These are phyloP conservation scores for Sesia bembeciformis DNA, from an alignment of 2,888 invertebrate genomes.

Conservation along the genomic window DNA sequence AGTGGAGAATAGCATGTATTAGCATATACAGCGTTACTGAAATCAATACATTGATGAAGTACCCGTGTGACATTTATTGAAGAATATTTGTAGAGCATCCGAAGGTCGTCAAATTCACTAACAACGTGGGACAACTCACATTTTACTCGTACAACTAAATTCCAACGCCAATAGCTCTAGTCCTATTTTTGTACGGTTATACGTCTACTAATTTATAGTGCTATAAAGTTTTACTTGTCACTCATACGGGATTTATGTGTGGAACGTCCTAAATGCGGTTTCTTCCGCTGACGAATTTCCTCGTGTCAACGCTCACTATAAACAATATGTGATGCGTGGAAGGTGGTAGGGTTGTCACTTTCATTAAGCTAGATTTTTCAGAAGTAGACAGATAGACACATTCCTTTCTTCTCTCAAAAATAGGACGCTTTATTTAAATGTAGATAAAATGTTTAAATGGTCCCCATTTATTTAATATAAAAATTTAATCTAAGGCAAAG, in stretches of 20 bases:
- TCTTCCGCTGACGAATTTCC: constrained; percentile 68
- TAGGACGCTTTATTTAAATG: no score
- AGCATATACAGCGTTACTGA: no score
- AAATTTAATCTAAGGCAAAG: no score
- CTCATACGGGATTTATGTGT: constrained; percentile 61
- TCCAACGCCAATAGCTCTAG: constrained; percentile 47
- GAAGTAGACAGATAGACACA: no score
- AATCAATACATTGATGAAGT: no score
- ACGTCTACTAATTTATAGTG: constrained; percentile 64
- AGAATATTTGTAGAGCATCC: no score
- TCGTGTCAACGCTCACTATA: constrained; percentile 60
- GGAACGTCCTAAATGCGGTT: constrained; percentile 65
- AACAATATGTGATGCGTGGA: constrained; percentile 34
- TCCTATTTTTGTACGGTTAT: constrained; percentile 58
- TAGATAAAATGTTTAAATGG: no score
- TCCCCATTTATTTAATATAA: no score
- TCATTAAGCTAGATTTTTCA: neutral
- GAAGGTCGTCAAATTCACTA: neutral
- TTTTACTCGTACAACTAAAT: constrained; percentile 37
- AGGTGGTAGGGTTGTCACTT: neutral
- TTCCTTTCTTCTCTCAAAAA: no score
- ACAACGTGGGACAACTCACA: constrained; percentile 59
- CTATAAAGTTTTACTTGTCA: constrained; percentile 71
- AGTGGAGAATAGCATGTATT: no score
- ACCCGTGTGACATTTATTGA: no score